phyloP scores from a whole-genome alignment of 2,888 invertebrate species.

The Apamea anceps region DNA sequence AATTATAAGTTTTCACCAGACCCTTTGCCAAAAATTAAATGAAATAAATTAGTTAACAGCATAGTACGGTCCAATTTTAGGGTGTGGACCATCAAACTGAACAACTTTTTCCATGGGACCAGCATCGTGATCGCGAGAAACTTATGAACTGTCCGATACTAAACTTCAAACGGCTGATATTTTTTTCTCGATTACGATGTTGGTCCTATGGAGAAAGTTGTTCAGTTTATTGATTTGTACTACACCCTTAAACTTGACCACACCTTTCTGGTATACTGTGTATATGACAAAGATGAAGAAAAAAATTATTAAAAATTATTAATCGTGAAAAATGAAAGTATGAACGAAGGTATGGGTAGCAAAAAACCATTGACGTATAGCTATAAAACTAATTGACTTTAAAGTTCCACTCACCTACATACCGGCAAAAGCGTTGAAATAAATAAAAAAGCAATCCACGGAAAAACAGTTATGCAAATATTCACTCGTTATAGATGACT shows the following conservation, averaged over 20 bases:
- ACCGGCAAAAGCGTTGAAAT: slow-evolving; percentile 26
- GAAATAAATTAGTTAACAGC: neutral
- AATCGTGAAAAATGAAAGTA: neutral
- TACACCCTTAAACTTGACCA: neutral
- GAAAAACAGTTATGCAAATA: slow-evolving; percentile 59
- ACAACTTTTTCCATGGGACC: neutral
- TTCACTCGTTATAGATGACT: slow-evolving; percentile 57
- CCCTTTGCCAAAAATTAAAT: neutral
- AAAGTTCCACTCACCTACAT: slow-evolving; percentile 39
- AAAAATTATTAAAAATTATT: neutral
- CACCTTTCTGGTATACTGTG: neutral
- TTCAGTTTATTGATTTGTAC: no score
- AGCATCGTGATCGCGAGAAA: neutral
- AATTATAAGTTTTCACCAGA: neutral
- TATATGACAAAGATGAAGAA: neutral
- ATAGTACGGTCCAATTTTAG: neutral
- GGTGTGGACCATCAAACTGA: neutral
- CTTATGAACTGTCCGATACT: neutral
- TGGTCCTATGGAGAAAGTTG: no score
- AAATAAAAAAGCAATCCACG: slow-evolving; percentile 53
- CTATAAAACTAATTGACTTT: neutral
- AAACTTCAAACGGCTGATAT: neutral
- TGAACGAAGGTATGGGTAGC: neutral
- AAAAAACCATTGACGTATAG: neutral
- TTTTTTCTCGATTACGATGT: no score